Percentiles rank a stretch among this genome's conserved stretches.
These are phyloP conservation scores for Dynastes hyllus DNA, from an alignment of 2,888 invertebrate genomes.

Conservation along the genomic window DNA sequence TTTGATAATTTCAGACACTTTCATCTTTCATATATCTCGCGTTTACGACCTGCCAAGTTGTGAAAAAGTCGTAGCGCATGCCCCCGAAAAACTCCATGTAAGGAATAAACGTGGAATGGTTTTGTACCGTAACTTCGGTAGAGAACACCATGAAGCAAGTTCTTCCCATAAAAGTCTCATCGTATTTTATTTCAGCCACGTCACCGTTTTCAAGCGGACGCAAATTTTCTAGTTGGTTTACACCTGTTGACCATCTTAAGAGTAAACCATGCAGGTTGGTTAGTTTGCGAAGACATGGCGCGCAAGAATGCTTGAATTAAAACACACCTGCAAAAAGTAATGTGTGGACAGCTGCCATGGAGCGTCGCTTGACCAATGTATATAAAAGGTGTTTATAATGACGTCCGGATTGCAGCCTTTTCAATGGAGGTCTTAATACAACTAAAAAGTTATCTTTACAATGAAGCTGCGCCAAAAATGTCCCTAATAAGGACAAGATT, in stretches of 20 bases:
- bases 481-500: no score
- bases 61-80: slow-evolving; percentile 44
- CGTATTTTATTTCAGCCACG: slow-evolving; percentile 17
- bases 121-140: no score
- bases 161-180: neutral
- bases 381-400: neutral
- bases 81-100: slow-evolving; percentile 11
- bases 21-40: slow-evolving; percentile 41
- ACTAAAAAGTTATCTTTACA: neutral
- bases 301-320: slow-evolving; percentile 7
- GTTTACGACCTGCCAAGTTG: slow-evolving; percentile 55
- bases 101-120: neutral
- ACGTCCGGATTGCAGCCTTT: neutral
- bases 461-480: no score
- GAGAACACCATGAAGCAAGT: no score
- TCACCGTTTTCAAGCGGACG: neutral
- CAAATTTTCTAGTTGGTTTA: slow-evolving; percentile 24
- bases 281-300: neutral
- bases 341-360: slow-evolving; percentile 2
- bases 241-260: slow-evolving; percentile 38
- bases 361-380: neutral
- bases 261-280: slow-evolving; percentile 10
- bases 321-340: slow-evolving; percentile 16
- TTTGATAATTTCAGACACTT: slow-evolving; percentile 49
- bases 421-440: neutral